Conservation (phyloP, 2,888 invertebrate genomes). For the Oscheius sp. region DNA sequence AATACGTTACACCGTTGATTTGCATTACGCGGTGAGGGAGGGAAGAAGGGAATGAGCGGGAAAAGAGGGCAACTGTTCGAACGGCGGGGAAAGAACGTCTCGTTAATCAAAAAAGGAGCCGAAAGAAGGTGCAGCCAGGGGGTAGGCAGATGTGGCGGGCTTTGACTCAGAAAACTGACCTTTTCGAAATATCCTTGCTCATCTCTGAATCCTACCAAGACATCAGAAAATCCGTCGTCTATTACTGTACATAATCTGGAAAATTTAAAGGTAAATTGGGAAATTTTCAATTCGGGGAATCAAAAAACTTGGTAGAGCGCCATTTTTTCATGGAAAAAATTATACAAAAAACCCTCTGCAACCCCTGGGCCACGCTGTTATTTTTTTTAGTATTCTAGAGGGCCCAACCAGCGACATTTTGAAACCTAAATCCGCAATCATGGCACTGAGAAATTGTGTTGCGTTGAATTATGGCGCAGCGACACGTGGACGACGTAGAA, state of each 20-base stretch:
- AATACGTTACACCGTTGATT: conserved; percentile 35
- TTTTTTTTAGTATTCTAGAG: too few species aligned
- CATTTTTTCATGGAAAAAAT: too few species aligned
- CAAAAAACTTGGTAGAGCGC: too few species aligned
- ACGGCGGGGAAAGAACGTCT: conserved; percentile 27
- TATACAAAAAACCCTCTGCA: too few species aligned
- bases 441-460: too few species aligned
- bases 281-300: too few species aligned
- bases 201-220: conserved; percentile 64
- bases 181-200: conserved; percentile 67
- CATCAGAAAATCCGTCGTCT: conserved; percentile 52
- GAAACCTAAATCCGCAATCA: too few species aligned
- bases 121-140: not conserved
- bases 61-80: conserved; percentile 20
- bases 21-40: conserved; percentile 32
- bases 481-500: too few species aligned
- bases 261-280: not conserved
- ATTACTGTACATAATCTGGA: conserved; percentile 59
- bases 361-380: too few species aligned
- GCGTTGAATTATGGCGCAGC: too few species aligned
- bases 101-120: conserved; percentile 21
- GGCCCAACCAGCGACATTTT: too few species aligned
- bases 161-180: conserved; percentile 44
- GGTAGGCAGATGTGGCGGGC: not conserved
- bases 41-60: too few species aligned